A percentile compares a stretch with the other conserved stretches of the same genome.
Evolutionary conservation across 2,888 invertebrate genomes (phyloP).

Genomic region (Macropis europaea): DNA sequence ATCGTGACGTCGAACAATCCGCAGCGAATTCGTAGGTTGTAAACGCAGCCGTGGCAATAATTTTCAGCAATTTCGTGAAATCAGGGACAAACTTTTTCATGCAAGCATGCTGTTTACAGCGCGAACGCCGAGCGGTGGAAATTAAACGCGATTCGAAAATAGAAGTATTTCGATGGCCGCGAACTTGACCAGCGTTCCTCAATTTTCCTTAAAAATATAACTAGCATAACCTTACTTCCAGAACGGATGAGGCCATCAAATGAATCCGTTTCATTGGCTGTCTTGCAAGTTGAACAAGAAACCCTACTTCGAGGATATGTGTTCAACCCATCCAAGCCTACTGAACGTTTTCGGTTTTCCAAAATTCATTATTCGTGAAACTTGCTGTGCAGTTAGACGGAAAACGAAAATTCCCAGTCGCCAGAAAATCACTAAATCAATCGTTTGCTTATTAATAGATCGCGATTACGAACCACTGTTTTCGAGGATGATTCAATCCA

Average conservation of each 20-base stretch:
- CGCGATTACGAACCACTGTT: background rate
- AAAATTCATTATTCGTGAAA: background rate
- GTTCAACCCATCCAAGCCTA: too few species aligned
- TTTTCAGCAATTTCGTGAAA: background rate
- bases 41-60: background rate
- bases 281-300: too few species aligned
- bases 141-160: slow-evolving; percentile 6
- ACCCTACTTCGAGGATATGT: too few species aligned
- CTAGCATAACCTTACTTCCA: background rate
- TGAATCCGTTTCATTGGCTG: too few species aligned
- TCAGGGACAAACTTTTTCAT: background rate
- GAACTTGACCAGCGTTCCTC: background rate
- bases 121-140: background rate
- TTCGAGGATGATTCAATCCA: background rate
- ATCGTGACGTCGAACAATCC: too few species aligned
- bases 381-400: too few species aligned
- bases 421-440: too few species aligned
- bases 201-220: background rate
- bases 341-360: too few species aligned
- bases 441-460: too few species aligned
- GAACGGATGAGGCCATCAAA: too few species aligned
- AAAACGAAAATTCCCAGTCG: too few species aligned
- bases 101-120: background rate
- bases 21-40: too few species aligned
- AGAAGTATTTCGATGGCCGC: slow-evolving; percentile 12